phyloP scores from a whole-genome alignment of 2,797 vertebrate species.

The Spheniscus humboldti region DNA sequence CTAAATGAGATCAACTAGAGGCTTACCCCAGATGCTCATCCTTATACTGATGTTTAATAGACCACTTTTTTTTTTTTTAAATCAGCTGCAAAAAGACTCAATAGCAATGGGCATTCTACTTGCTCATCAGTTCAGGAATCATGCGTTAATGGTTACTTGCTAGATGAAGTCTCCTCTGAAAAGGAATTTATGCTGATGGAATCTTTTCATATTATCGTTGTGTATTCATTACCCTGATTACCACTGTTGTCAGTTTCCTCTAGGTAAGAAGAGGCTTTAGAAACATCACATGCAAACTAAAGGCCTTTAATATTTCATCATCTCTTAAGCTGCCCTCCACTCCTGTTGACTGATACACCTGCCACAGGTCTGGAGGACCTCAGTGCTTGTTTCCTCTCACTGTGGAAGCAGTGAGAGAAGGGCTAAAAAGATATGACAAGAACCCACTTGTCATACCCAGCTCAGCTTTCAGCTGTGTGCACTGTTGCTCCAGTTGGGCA shows the following conservation, averaged over 20 bases:
- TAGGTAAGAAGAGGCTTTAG: not conserved
- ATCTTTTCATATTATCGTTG: not conserved
- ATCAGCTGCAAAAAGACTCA: not conserved
- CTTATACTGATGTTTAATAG: not conserved
- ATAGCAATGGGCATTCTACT: not conserved
- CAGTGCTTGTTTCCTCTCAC: not conserved
- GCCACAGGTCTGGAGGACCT: not conserved
- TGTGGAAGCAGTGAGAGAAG: not conserved
- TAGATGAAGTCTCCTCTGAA: not conserved
- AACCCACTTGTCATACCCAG: constrained; percentile 45
- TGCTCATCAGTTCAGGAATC: not conserved
- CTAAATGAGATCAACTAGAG: not conserved
- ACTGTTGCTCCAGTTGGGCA: constrained; percentile 41
- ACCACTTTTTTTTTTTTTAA: not conserved
- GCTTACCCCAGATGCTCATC: not conserved
- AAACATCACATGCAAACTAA: not conserved
- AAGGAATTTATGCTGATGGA: not conserved
- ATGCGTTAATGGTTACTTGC: not conserved
- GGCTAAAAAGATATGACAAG: not conserved
- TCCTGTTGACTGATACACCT: not conserved
- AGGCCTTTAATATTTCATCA: not conserved
- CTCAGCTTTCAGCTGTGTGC: constrained; percentile 46
- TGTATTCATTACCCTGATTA: not conserved
- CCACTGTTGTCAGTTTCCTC: not conserved
- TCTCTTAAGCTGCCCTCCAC: not conserved